Conservation (phyloP, 2,113 vertebrate genomes). For the Melanerpes formicivorus region DNA sequence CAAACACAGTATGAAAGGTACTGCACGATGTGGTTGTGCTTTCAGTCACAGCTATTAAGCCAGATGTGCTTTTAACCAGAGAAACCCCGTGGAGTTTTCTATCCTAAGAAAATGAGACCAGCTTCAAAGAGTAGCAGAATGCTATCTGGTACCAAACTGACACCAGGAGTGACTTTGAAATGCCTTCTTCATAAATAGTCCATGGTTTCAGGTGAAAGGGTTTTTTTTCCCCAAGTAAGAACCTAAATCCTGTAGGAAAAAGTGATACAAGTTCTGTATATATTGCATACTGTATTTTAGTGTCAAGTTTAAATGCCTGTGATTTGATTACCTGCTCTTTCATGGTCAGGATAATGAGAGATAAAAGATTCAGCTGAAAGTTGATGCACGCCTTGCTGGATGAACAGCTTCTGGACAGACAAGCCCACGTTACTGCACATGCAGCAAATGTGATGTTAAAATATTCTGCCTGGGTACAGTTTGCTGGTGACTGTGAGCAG, state of each 20-base stretch:
- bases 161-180: background rate
- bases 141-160: background rate
- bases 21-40: background rate
- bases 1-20: conserved; percentile 11
- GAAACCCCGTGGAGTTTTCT: background rate
- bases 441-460: background rate
- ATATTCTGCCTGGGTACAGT: background rate
- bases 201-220: background rate
- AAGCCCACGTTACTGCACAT: background rate
- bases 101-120: background rate
- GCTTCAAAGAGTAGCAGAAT: background rate
- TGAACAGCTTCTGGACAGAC: background rate
- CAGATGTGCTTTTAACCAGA: background rate
- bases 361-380: background rate
- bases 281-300: background rate
- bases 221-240: background rate
- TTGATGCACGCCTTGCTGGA: background rate
- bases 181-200: background rate
- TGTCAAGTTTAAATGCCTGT: background rate
- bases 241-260: background rate
- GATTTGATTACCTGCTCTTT: background rate
- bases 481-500: background rate
- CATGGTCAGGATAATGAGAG: background rate
- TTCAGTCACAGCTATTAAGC: background rate
- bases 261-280: background rate